Base-by-base conservation (phyloP, 2,113 vertebrate genomes). In the Thryonomys swinderianus region DNA sequence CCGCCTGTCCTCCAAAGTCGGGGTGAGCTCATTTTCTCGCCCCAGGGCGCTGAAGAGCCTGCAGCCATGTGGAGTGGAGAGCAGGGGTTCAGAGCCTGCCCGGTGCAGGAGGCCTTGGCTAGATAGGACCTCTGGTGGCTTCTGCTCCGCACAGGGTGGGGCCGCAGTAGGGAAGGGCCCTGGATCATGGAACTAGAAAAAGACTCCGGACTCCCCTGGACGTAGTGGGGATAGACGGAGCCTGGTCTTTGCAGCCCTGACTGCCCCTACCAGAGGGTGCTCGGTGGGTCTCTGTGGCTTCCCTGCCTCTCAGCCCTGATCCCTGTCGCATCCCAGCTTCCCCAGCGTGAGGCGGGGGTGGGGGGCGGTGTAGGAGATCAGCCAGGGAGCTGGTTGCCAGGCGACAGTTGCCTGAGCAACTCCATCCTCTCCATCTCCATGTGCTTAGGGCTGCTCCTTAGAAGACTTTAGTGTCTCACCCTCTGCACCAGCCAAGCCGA, bases 381-480 rank as follows among this genome's bases (percentile, higher is more conserved):
- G 97, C 96, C 96, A 96, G 97, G 95, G 97, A 97, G 95, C 97
- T 87, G 81, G 97, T 98, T 98, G 97, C 97, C 97, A 96, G 93
- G 97, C 90, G 81, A 98, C 97, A 96, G 97, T 98, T 98, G 96
- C 97, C 97, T 96, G 40, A 97, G 97, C 97, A 97, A 98, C 97
- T 90, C 93, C 96, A 96, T 98, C 97, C 95, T 98, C 88, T 97
- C 96, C 42, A 96, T 96, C 94, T 98, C 97, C 96, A 97, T 97
- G 97, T 97, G 96, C 89, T 96, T 93, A 92, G 96, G 96, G 94
- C 97, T 95, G 97, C 97, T 98, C 94, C 97, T 95, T 95, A 94
- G 96, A 97, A 97, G 97, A 97, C 96, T 98, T 97, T 37, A 88
- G 95, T 96, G 96, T 89, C 96, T 96, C 87, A 96, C 95, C 93